Evolutionary conservation across 92 coral and sea anemone genomes (phyloP).

Genomic region (Scolanthus callimorphus): DNA sequence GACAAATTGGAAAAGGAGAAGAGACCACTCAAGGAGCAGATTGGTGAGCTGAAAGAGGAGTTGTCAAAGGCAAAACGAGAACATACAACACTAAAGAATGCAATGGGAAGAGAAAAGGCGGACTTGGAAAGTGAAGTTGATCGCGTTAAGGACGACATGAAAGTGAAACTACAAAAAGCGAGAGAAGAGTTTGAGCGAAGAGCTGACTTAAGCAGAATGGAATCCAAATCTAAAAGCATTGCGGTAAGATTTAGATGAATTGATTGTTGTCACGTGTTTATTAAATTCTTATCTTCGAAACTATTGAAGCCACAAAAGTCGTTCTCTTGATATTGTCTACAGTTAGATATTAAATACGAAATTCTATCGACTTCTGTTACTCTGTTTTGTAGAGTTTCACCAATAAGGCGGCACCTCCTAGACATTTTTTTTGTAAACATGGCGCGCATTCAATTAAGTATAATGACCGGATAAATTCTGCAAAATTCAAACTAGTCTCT

Average conservation of each 20-base stretch:
- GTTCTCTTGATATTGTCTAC: no score
- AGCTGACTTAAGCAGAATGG: slow-evolving; percentile 28
- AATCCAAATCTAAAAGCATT: slow-evolving; percentile 19
- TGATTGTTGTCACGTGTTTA: no score
- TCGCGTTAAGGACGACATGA: slow-evolving; percentile 51
- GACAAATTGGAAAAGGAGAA: slow-evolving; percentile 71
- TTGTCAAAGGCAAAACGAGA: slow-evolving; percentile 70
- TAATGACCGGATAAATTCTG: no score
- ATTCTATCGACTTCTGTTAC: no score
- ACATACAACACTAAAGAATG: slow-evolving; percentile 40
- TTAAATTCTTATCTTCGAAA: no score
- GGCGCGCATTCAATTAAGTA: no score
- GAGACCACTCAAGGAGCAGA: slow-evolving; percentile 78
- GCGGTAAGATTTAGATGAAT: slow-evolving; percentile 37
- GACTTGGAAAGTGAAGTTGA: slow-evolving; percentile 76
- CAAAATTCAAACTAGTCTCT: no score
- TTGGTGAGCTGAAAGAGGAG: slow-evolving; percentile 71
- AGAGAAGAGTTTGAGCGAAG: slow-evolving; percentile 67
- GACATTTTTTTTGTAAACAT: no score
- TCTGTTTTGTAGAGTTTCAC: no score
- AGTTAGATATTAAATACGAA: no score
- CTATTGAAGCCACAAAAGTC: no score
- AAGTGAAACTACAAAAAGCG: slow-evolving; percentile 56
- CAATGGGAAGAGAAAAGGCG: slow-evolving; percentile 66
- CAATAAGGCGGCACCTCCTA: no score